These are phyloP conservation scores for Gallirallus australis DNA, from an alignment of 2,797 vertebrate species.

Conservation along the genomic window DNA sequence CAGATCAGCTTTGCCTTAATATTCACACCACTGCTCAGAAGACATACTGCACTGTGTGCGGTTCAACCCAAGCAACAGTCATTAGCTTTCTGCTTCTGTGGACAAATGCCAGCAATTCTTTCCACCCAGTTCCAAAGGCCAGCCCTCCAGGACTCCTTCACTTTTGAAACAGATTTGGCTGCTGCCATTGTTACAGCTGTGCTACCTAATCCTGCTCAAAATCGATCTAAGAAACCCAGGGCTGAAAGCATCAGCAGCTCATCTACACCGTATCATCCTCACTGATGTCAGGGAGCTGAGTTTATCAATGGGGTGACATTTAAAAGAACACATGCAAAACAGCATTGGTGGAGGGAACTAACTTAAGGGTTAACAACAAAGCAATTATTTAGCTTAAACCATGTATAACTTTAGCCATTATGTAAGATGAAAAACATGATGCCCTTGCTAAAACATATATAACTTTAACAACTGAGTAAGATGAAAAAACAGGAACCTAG, in stretches of 20 bases:
- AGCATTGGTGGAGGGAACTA: no score
- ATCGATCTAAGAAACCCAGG: background rate
- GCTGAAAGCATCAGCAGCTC: background rate
- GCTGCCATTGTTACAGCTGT: background rate
- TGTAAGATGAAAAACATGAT: no score
- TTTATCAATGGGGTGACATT: background rate
- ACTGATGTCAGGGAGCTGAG: background rate
- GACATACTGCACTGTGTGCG: background rate
- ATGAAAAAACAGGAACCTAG: no score
- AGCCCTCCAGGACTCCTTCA: background rate
- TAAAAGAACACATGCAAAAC: no score
- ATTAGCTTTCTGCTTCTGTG: background rate
- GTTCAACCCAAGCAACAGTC: background rate
- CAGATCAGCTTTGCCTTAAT: background rate
- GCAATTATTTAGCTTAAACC: no score
- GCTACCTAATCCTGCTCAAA: background rate
- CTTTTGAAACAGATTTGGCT: background rate
- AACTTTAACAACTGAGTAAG: no score
- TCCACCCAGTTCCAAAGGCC: background rate
- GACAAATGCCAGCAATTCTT: background rate
- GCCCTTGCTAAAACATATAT: no score
- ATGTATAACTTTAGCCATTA: no score
- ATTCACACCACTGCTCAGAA: background rate
- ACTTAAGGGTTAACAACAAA: no score
- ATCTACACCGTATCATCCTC: background rate